Percentiles rank a stretch among this genome's conserved stretches.
These are phyloP conservation scores for Limanda limanda DNA, from an alignment of 2,113 vertebrate species.

Conservation along the genomic window DNA sequence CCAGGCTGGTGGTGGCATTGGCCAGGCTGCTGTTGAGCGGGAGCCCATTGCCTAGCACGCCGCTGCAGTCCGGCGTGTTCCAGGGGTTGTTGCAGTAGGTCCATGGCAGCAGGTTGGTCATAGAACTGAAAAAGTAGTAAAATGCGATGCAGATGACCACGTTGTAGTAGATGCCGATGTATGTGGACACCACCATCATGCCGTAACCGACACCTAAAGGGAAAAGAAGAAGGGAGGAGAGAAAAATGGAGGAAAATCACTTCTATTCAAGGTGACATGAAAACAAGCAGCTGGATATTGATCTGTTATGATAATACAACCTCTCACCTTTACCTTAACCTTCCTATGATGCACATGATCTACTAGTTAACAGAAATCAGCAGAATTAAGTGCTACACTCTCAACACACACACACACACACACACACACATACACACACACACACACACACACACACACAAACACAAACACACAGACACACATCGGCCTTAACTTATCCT, in stretches of 20 bases:
- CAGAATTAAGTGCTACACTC: no score
- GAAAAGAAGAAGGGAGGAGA: not conserved
- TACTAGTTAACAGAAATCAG: no score
- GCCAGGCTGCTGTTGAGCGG: slow-evolving; percentile 79
- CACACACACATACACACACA: not conserved
- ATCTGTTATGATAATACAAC: not conserved
- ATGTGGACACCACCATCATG: slow-evolving; percentile 99
- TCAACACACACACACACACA: not conserved
- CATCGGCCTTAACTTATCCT: not conserved
- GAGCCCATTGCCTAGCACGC: slow-evolving; percentile 81
- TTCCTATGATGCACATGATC: no score
- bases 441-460: not conserved
- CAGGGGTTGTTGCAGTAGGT: slow-evolving; percentile 96
- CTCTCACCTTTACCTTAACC: no score
- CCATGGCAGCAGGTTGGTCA: slow-evolving; percentile 96
- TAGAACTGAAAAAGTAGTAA: slow-evolving; percentile 99
- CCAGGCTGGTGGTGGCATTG: slow-evolving; percentile 68
- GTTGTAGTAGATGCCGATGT: slow-evolving; percentile 99
- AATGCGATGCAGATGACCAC: slow-evolving; percentile 99
- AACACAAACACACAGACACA: not conserved
- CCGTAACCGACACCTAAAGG: slow-evolving; percentile 94
- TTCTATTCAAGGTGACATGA: not conserved
- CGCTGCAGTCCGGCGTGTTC: slow-evolving; percentile 91
- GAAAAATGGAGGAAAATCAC: not conserved
- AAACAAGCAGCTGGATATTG: not conserved